These are phyloP conservation scores for Drosophila austrosaltans DNA, from an alignment of 2,888 invertebrate species.

Conservation along the genomic window DNA sequence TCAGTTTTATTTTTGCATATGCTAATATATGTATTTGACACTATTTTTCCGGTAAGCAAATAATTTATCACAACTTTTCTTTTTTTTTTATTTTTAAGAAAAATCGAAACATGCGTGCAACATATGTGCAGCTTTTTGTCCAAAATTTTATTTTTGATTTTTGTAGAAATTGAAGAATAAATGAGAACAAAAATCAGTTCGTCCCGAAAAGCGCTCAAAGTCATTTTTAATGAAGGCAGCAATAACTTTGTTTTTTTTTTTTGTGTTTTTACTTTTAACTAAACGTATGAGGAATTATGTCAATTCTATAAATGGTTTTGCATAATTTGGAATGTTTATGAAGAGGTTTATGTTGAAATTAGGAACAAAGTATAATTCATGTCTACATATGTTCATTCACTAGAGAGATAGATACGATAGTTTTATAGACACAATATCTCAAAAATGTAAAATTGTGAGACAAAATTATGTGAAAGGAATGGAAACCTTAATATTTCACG, in stretches of 20 bases:
- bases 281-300: constrained; percentile 65
- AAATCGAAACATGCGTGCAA: constrained; percentile 67
- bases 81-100: constrained; percentile 20
- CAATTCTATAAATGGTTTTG: constrained; percentile 72
- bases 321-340: constrained; percentile 66
- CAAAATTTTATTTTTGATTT: constrained; percentile 28
- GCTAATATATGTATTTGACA: constrained; percentile 31
- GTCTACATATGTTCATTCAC: background rate
- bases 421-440: no score
- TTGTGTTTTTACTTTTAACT: constrained; percentile 41
- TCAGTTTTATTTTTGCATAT: constrained; percentile 27
- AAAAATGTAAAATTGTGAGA: no score
- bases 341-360: constrained; percentile 31
- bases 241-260: constrained; percentile 46
- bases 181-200: constrained; percentile 19
- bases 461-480: no score
- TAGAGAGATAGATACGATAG: no score
- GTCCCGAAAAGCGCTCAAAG: constrained; percentile 54
- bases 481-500: no score
- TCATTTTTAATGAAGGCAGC: constrained; percentile 58
- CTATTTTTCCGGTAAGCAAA: constrained; percentile 13
- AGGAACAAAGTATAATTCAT: background rate
- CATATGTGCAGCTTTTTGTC: constrained; percentile 59
- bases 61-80: constrained; percentile 21
- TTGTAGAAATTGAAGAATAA: constrained; percentile 49